These are phyloP conservation scores for Rhyacophila evoluta DNA, from an alignment of 2,888 invertebrate genomes.

Conservation along the genomic window DNA sequence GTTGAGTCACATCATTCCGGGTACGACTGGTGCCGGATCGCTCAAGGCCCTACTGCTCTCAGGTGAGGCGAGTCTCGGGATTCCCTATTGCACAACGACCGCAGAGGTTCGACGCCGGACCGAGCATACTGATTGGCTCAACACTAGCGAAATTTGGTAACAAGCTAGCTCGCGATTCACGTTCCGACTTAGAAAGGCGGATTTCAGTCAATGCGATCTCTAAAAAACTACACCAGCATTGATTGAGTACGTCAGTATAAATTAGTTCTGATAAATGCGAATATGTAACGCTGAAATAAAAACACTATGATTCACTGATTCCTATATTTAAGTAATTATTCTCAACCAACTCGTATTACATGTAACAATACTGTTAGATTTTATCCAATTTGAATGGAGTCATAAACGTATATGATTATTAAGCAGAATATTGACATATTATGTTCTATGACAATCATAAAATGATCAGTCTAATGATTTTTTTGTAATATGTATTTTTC, in stretches of 20 bases:
- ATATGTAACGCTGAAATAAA: no score
- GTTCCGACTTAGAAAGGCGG: neutral
- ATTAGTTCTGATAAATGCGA: neutral
- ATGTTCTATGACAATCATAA: no score
- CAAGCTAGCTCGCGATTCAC: slow-evolving; percentile 27
- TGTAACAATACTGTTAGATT: no score
- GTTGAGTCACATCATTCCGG: neutral
- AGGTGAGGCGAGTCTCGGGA: slow-evolving; percentile 30
- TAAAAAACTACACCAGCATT: neutral
- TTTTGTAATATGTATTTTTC: no score
- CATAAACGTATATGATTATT: no score
- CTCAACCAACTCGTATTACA: no score
- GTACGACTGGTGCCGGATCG: neutral
- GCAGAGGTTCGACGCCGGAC: slow-evolving; percentile 33
- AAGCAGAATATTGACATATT: no score
- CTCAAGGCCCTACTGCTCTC: neutral
- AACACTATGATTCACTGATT: no score
- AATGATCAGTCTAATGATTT: no score
- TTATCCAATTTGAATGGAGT: no score
- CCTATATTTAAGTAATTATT: no score
- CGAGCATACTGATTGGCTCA: slow-evolving; percentile 42
- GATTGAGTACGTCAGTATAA: neutral
- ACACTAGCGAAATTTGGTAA: slow-evolving; percentile 36
- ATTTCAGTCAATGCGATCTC: neutral
- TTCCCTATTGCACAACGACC: slow-evolving; percentile 47